A percentile compares a stretch with the other conserved stretches of the same genome.
Evolutionary conservation across 2,797 vertebrate species (phyloP).

Genomic region (Tragopan temminckii): DNA sequence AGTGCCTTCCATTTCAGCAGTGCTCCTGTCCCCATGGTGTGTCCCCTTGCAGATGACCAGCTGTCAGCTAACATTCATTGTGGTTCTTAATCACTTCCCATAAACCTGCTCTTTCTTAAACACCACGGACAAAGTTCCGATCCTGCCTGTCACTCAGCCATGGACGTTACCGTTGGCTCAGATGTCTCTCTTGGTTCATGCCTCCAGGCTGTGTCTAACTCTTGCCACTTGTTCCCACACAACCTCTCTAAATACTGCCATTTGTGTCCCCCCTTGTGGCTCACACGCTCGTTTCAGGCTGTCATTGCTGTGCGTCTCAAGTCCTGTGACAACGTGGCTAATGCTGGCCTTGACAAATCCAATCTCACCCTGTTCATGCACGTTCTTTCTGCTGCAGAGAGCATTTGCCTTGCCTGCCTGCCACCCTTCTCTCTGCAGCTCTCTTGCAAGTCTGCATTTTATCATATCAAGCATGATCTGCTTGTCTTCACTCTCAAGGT

Average conservation of each 20-base stretch:
- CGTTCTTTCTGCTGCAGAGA: background rate
- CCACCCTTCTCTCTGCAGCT: rapidly evolving
- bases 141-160: rapidly evolving
- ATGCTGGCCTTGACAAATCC: background rate
- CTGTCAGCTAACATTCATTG: background rate
- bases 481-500: background rate
- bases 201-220: rapidly evolving
- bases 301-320: background rate
- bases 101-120: background rate
- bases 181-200: background rate
- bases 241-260: background rate
- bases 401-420: rapidly evolving
- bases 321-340: background rate
- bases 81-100: background rate
- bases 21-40: rapidly evolving
- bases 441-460: background rate
- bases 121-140: rapidly evolving
- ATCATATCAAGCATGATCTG: background rate
- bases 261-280: rapidly evolving
- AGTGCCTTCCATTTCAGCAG: rapidly evolving
- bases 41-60: background rate
- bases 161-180: rapidly evolving
- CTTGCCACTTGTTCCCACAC: background rate
- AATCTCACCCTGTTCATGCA: rapidly evolving
- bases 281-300: background rate